phyloP scores from a whole-genome alignment of 2,888 invertebrate species.

The Caenorhabditis panamensis region DNA sequence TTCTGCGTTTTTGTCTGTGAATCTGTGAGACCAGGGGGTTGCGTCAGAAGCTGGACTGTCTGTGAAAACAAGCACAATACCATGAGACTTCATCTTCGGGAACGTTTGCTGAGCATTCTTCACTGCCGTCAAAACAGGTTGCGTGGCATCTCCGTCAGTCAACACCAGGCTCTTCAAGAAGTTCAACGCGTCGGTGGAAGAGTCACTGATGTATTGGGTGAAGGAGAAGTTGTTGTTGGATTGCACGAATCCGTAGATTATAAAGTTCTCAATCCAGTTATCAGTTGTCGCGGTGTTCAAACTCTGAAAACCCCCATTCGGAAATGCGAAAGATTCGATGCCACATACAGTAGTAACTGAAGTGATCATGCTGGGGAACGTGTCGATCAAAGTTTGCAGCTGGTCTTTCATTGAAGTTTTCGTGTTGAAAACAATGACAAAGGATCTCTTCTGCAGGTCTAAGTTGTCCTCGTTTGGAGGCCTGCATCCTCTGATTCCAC shows the following conservation, averaged over 20 bases:
- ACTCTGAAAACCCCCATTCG: slow-evolving; percentile 3
- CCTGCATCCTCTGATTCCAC: slow-evolving; percentile 62
- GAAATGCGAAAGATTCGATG: neutral
- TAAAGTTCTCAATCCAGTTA: slow-evolving; percentile 56
- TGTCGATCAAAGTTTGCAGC: slow-evolving; percentile 30
- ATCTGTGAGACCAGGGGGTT: slow-evolving; percentile 38
- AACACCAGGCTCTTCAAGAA: slow-evolving; percentile 23
- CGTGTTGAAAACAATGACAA: slow-evolving; percentile 57
- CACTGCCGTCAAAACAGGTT: slow-evolving; percentile 44
- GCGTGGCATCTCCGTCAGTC: slow-evolving; percentile 40
- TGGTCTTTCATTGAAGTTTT: slow-evolving; percentile 48
- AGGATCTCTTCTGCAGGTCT: slow-evolving; percentile 37
- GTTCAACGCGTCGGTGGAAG: neutral
- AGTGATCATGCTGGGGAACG: slow-evolving; percentile 25
- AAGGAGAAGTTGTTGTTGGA: neutral
- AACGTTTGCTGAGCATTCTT: slow-evolving; percentile 47
- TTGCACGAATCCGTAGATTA: slow-evolving; percentile 53
- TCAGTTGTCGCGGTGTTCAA: neutral
- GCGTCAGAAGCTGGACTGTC: slow-evolving; percentile 47
- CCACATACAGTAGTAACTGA: slow-evolving; percentile 9
- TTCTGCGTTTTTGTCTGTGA: slow-evolving; percentile 48
- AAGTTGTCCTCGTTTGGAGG: slow-evolving; percentile 59
- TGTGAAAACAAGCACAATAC: slow-evolving; percentile 45
- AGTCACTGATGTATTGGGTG: neutral
- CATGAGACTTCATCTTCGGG: slow-evolving; percentile 49